Evolutionary conservation across 2,888 invertebrate genomes (phyloP).

Genomic region (Tenthredo scrophulariae): DNA sequence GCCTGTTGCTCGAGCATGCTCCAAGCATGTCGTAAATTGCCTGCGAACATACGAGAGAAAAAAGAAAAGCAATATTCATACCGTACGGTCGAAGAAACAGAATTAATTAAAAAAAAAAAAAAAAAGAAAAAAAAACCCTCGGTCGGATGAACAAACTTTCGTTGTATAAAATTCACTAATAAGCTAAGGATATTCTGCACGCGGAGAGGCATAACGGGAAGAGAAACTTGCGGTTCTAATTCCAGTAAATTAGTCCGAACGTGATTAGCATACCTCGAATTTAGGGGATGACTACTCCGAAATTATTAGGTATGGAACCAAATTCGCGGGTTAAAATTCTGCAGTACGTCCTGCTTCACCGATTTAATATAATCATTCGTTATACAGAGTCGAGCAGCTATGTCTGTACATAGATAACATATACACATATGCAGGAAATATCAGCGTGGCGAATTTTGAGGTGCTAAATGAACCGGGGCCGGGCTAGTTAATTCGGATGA

Average conservation of each 20-base stretch:
- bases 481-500: not conserved
- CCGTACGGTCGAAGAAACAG: not conserved
- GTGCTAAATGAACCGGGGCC: not conserved
- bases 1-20: constrained; percentile 96
- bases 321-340: not conserved
- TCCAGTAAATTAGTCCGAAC: not conserved
- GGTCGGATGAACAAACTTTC: no score
- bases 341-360: not conserved
- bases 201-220: not conserved
- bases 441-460: not conserved
- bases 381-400: not conserved
- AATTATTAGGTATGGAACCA: not conserved
- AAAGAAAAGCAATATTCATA: constrained; percentile 6
- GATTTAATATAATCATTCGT: not conserved
- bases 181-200: not conserved
- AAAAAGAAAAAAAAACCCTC: no score
- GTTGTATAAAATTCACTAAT: not conserved
- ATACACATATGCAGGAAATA: not conserved
- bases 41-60: constrained; percentile 81
- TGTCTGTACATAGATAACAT: no score
- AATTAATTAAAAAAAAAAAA: no score
- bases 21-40: constrained; percentile 99
- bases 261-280: not conserved
- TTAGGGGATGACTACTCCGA: not conserved
- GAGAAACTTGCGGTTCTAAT: not conserved